Percentiles rank a stretch among this genome's conserved stretches.
Evolutionary conservation across 2,113 vertebrate species (phyloP).

Genomic region (Neolamprologus ventralis): DNA sequence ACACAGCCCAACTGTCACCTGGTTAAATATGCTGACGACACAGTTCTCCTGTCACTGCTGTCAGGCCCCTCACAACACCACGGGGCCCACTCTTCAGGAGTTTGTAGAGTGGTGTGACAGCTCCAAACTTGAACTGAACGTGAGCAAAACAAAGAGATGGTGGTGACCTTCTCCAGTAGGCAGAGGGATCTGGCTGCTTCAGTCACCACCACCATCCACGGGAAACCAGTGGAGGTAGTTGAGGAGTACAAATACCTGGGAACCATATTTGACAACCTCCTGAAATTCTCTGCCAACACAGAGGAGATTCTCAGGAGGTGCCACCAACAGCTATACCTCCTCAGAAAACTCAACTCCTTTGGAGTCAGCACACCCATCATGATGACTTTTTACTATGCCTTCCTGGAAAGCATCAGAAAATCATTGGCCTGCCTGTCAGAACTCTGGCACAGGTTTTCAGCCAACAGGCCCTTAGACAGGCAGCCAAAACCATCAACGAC

Average conservation of each 20-base stretch:
- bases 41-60: neutral
- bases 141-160: neutral
- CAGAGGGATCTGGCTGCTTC: neutral
- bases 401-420: neutral
- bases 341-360: neutral
- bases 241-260: neutral
- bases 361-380: neutral
- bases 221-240: neutral
- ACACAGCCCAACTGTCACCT: neutral
- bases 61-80: neutral
- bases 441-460: neutral
- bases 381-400: neutral
- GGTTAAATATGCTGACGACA: neutral
- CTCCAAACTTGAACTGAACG: neutral
- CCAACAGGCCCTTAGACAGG: neutral
- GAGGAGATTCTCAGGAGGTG: neutral
- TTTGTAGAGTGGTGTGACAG: neutral
- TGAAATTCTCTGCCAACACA: neutral
- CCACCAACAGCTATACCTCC: fast-evolving
- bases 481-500: neutral
- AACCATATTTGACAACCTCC: fast-evolving
- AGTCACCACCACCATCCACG: neutral
- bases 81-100: fast-evolving
- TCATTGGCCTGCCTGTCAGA: neutral
- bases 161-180: neutral